These are phyloP conservation scores for Osmerus mordax DNA, from an alignment of 2,113 vertebrate species.

Conservation along the genomic window DNA sequence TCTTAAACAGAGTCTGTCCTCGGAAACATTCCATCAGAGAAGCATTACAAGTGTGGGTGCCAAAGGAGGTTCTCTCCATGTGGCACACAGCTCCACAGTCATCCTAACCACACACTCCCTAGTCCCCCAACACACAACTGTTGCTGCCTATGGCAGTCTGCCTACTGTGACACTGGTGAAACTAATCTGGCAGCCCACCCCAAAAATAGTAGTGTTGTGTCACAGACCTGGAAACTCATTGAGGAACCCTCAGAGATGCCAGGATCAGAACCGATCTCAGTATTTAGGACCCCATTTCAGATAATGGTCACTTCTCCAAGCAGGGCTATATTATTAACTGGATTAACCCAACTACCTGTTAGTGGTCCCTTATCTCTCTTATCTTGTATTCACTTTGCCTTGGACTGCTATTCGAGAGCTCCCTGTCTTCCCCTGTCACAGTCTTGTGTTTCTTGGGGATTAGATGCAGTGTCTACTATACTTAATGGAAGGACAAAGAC, in stretches of 20 bases:
- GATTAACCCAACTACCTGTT: slow-evolving; percentile 68
- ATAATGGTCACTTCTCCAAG: too few relatives aligned
- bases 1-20: too few relatives aligned
- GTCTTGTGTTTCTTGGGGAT: background rate
- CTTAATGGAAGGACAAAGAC: background rate
- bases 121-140: background rate
- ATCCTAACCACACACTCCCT: background rate
- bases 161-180: background rate
- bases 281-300: too few relatives aligned
- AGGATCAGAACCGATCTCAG: too few relatives aligned
- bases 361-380: slow-evolving; percentile 29
- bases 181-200: background rate
- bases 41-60: slow-evolving; percentile 25
- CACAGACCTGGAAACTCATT: too few relatives aligned
- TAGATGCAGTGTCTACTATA: background rate
- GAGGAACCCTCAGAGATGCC: too few relatives aligned
- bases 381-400: slow-evolving; percentile 52
- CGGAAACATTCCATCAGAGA: slow-evolving; percentile 32
- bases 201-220: background rate
- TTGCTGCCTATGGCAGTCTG: background rate
- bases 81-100: background rate
- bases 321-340: slow-evolving; percentile 47
- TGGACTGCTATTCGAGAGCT: slow-evolving; percentile 59
- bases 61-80: background rate
- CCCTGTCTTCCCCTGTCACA: slow-evolving; percentile 22